Percentiles rank a stretch among this genome's conserved stretches.
Conservation (phyloP, 2,113 vertebrate genomes). For the Periophthalmodon schlosseri region DNA sequence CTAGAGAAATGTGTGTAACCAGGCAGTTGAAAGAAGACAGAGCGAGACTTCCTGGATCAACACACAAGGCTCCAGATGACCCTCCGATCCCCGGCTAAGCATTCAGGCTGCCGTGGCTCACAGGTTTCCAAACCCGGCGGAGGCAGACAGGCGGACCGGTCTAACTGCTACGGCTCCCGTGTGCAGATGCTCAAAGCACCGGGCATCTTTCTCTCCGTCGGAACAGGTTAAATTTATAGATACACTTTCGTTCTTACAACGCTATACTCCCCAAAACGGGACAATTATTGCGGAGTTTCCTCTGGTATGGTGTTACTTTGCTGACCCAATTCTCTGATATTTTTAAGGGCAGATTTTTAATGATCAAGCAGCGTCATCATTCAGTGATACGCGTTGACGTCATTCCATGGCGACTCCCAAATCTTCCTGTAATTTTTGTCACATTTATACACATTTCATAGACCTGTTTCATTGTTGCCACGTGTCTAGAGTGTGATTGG, state of each 20-base stretch:
- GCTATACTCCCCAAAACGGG: neutral
- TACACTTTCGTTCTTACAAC: constrained; percentile 6
- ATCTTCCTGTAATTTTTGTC: constrained; percentile 16
- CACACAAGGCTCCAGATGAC: constrained; percentile 27
- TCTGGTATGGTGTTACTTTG: constrained; percentile 21
- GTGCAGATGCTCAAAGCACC: constrained; percentile 61
- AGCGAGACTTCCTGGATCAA: constrained; percentile 42
- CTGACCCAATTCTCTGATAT: constrained; percentile 70
- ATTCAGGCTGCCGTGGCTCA: constrained; percentile 16
- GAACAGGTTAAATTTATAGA: constrained; percentile 36
- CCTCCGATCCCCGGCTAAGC: constrained; percentile 32
- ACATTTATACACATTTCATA: neutral
- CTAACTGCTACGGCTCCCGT: constrained; percentile 52
- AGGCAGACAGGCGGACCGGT: constrained; percentile 48
- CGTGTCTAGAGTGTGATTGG: neutral
- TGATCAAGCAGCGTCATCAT: constrained; percentile 78
- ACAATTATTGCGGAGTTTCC: neutral
- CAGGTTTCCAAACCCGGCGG: constrained; percentile 4
- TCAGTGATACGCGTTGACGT: constrained; percentile 77
- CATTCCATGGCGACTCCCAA: constrained; percentile 76
- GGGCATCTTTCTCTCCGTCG: constrained; percentile 49
- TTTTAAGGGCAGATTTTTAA: constrained; percentile 75
- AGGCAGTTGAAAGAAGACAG: constrained; percentile 41
- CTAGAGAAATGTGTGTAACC: constrained; percentile 57
- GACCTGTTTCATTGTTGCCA: neutral